Base-by-base conservation (phyloP, 1,140 invertebrate genomes). In the Cylas formicarius region DNA sequence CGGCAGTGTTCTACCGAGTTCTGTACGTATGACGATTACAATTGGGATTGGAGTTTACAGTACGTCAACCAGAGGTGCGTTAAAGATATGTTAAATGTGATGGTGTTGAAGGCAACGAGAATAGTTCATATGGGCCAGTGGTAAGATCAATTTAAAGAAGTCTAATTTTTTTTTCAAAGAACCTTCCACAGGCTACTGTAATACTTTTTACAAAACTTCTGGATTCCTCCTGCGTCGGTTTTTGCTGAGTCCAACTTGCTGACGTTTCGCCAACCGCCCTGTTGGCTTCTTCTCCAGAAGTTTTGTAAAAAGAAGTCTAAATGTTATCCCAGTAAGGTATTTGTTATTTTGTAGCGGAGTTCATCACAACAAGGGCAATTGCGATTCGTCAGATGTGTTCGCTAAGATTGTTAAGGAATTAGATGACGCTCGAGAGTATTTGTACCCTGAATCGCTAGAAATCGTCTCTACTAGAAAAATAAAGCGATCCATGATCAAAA, bases 81-180 rank as follows among this genome's bases (percentile, higher is more conserved):
- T 41, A 73, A 76, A 4, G 69, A 82, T n/a, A 87, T 82, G 51
- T 74, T 96, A 26, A 79, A 81, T 48, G 84, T 89, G 0, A 81
- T 95, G 69, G 80, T 93, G 44, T 81, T 90, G 60, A 81, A 86
- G 53, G 88, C 88, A 3, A 91, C 92, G 0, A 68, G 92, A 39
- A 88, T 98, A 26, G 95, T 97, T 68, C 94, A 99, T 71, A 94
- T 97, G 57, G 94, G 95, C 8, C 92, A 97, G 76, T 98, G 94
- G 91, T 94, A 69, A 75, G 72, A 4, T 43, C 32, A 6, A 31
- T n/a, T 31, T 18, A 22, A 31, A 3, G n/a, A 23, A 9, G n/a
- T 19, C 27, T 36, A 8, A 14, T 14, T 9, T 18, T 19, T 22
- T 22, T 38, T 26, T 13, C 9, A 4, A 9, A n/a, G n/a, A n/a